Evolutionary conservation across 2,113 vertebrate species (phyloP).

Genomic region (Lipotes vexillifer): DNA sequence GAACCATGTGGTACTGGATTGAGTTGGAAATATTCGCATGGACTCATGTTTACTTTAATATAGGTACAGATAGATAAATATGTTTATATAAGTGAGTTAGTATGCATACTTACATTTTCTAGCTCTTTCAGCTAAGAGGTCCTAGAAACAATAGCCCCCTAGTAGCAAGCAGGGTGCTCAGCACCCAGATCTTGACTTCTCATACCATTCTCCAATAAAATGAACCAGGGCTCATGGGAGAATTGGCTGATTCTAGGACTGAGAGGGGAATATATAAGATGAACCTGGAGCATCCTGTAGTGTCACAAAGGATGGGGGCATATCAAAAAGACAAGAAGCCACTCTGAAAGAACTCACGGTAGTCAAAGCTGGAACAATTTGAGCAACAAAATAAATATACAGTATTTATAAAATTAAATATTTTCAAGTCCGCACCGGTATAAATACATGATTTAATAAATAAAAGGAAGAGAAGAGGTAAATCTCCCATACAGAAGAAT

Average conservation of each 20-base stretch:
- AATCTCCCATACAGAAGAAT: background rate
- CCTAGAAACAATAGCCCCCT: background rate
- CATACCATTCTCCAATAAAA: too few species aligned
- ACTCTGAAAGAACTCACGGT: background rate
- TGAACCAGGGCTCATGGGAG: background rate
- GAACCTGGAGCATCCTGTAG: background rate
- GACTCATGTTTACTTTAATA: background rate
- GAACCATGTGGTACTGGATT: background rate
- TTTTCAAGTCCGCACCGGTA: background rate
- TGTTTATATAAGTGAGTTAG: background rate
- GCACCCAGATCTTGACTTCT: background rate
- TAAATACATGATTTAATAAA: background rate
- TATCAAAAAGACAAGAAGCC: background rate
- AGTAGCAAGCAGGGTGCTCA: background rate
- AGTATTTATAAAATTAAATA: background rate
- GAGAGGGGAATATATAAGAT: background rate
- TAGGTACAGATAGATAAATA: background rate
- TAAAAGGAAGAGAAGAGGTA: background rate
- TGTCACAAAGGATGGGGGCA: background rate
- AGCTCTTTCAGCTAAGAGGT: background rate
- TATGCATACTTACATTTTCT: background rate
- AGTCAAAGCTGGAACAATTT: background rate
- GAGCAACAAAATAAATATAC: background rate
- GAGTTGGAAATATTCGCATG: background rate
- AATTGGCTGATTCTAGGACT: background rate